phyloP scores from a whole-genome alignment of 2,797 vertebrate species.

The Taenioides sp. region DNA sequence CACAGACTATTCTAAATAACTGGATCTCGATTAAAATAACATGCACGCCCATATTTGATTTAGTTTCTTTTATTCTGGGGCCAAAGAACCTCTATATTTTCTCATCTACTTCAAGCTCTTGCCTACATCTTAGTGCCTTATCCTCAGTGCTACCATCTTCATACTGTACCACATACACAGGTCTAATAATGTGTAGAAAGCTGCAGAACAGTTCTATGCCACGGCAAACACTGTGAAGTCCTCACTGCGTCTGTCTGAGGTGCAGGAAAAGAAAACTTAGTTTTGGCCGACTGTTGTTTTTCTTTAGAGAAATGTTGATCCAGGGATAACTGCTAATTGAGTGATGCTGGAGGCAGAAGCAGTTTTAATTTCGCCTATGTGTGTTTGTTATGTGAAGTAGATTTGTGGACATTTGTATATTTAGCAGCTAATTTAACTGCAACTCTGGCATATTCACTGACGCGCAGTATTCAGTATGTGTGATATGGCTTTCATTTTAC shows the following conservation, averaged over 20 bases:
- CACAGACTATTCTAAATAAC: no score
- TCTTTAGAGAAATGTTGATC: conserved; percentile 43
- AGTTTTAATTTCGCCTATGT: conserved; percentile 32
- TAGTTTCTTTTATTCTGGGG: no score
- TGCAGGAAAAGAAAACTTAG: conserved; percentile 51
- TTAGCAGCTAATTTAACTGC: conserved; percentile 19
- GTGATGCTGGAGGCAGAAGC: conserved; percentile 33
- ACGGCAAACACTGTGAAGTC: conserved; percentile 23
- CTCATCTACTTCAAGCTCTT: neutral
- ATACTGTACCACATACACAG: neutral
- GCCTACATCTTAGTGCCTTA: neutral
- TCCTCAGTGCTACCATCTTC: neutral
- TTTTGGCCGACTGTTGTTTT: conserved; percentile 39
- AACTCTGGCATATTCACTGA: conserved; percentile 24
- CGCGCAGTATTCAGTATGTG: neutral
- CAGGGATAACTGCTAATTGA: conserved; percentile 41
- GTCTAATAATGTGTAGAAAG: neutral
- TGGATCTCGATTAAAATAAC: neutral
- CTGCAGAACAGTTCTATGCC: neutral
- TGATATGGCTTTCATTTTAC: neutral
- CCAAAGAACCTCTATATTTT: neutral
- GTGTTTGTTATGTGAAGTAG: conserved; percentile 18
- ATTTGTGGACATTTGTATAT: conserved; percentile 8
- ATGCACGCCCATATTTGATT: neutral
- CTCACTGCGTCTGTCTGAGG: conserved; percentile 39